Evolutionary conservation across 2,113 vertebrate genomes (phyloP).

Genomic region (Xiphophorus hellerii): DNA sequence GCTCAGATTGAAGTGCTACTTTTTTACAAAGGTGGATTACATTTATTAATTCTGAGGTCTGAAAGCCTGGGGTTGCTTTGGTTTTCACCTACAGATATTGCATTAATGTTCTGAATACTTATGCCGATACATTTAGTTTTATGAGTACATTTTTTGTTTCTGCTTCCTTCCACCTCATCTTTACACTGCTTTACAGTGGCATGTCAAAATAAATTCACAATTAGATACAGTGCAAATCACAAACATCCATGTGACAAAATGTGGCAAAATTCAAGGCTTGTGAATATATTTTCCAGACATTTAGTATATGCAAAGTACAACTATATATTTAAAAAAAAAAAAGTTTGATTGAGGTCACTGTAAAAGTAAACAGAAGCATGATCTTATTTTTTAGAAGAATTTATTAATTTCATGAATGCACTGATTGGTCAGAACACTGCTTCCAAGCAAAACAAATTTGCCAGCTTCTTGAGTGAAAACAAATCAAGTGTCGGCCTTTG

Average conservation of each 20-base stretch:
- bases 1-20: not conserved
- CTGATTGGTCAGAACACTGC: slow-evolving; percentile 5
- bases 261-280: not conserved
- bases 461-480: slow-evolving; percentile 20
- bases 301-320: not conserved
- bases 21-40: not conserved
- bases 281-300: not conserved
- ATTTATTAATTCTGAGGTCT: too few species aligned
- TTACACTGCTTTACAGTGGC: not conserved
- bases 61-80: not conserved
- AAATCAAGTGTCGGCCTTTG: slow-evolving; percentile 9
- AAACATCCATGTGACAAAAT: not conserved
- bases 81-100: not conserved
- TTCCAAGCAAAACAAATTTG: slow-evolving; percentile 20
- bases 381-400: not conserved
- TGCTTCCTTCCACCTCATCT: not conserved
- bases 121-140: not conserved
- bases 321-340: not conserved
- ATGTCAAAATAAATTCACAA: too few species aligned
- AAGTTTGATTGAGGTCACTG: not conserved
- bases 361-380: not conserved
- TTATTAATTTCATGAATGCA: not conserved
- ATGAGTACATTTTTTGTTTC: not conserved
- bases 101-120: not conserved
- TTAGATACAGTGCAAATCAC: not conserved